These are phyloP conservation scores for Drosophila barbarae DNA, from an alignment of 2,888 invertebrate species.

Conservation along the genomic window DNA sequence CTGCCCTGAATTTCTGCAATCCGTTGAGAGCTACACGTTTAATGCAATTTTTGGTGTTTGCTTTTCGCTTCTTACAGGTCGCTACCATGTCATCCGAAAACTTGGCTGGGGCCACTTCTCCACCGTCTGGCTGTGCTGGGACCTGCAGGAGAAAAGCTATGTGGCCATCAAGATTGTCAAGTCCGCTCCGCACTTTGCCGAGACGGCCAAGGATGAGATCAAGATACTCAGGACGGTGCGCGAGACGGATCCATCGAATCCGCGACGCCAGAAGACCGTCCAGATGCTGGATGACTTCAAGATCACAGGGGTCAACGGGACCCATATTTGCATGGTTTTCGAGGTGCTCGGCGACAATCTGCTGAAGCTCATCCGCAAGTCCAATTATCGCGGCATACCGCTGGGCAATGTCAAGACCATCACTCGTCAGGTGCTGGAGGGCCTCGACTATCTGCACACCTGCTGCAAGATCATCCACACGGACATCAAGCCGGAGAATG, in stretches of 20 bases:
- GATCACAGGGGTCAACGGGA: constrained; percentile 98
- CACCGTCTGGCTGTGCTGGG: constrained; percentile 99
- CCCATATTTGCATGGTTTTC: constrained; percentile 99
- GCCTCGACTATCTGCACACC: constrained; percentile 96
- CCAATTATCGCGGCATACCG: constrained; percentile 98
- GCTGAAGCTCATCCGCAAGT: constrained; percentile 97
- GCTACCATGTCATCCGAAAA: constrained; percentile 84
- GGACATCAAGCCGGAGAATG: constrained; percentile 97
- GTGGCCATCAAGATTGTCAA: constrained; percentile 99
- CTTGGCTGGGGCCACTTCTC: constrained; percentile 97
- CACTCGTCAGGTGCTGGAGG: constrained; percentile 95
- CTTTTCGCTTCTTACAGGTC: constrained; percentile 60
- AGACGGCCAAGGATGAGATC: constrained; percentile 99
- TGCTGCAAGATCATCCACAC: constrained; percentile 98
- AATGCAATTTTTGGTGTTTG: constrained; percentile 9
- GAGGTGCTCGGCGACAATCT: constrained; percentile 99
- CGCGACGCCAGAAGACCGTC: constrained; percentile 96
- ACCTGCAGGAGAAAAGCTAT: constrained; percentile 95
- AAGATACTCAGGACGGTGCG: constrained; percentile 97
- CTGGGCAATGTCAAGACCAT: constrained; percentile 96
- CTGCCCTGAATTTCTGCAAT: not conserved
- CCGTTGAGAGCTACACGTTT: constrained; percentile 13
- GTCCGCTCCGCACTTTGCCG: constrained; percentile 98
- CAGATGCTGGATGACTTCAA: constrained; percentile 99
- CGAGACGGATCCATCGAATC: constrained; percentile 94